A percentile compares a stretch with the other conserved stretches of the same genome.
These are phyloP conservation scores for Troilus luridus DNA, from an alignment of 2,888 invertebrate genomes.

Conservation along the genomic window DNA sequence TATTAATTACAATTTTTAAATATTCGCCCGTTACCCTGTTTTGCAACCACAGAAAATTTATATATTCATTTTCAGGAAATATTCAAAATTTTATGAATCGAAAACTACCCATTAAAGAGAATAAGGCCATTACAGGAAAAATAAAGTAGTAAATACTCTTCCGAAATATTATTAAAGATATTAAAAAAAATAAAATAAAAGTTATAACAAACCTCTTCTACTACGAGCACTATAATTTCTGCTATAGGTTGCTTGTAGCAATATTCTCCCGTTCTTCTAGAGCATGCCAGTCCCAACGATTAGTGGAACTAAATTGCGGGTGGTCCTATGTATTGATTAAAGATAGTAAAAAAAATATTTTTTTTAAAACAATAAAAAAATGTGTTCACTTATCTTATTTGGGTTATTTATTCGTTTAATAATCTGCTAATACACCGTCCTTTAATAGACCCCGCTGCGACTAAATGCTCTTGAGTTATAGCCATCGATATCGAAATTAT, in stretches of 20 bases:
- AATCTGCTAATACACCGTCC: not conserved
- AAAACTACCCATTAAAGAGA: not conserved
- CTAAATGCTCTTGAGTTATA: not conserved
- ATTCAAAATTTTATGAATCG: too few species aligned
- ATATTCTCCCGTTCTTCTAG: not conserved
- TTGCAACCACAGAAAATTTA: too few species aligned
- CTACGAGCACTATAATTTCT: not conserved
- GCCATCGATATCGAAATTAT: not conserved
- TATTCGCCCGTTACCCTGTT: too few species aligned
- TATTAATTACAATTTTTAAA: too few species aligned
- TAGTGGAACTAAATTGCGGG: conserved; percentile 20
- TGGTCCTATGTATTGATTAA: conserved; percentile 38
- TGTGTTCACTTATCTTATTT: not conserved
- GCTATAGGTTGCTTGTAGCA: not conserved
- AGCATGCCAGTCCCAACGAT: not conserved
- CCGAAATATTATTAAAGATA: not conserved
- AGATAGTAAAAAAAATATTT: not conserved
- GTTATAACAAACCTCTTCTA: not conserved
- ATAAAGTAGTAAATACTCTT: not conserved
- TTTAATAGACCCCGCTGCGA: not conserved
- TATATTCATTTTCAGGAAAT: too few species aligned
- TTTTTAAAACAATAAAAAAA: not conserved
- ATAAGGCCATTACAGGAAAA: not conserved
- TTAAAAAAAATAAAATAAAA: not conserved
- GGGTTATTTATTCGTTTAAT: not conserved